Conservation (phyloP, 1,140 invertebrate genomes). For the Chrysopa pallens region DNA sequence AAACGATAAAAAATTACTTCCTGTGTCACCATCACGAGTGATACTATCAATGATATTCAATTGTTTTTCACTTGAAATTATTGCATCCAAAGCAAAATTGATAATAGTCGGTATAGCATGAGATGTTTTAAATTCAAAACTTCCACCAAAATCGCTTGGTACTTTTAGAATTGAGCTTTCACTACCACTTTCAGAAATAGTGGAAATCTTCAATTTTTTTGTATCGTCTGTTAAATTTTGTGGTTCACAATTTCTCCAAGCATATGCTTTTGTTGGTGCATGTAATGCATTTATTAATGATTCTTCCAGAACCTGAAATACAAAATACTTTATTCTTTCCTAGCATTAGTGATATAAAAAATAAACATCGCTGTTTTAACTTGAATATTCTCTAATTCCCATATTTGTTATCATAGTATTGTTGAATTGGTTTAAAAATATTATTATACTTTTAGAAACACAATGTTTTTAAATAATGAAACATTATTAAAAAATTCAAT, state of each 20-base stretch:
- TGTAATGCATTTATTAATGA: conserved; percentile 15
- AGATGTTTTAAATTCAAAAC: conserved; percentile 17
- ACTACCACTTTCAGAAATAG: background rate
- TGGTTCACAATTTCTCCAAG: conserved; percentile 17
- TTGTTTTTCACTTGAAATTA: conserved; percentile 30
- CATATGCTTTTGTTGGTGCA: conserved; percentile 20
- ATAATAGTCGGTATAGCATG: conserved; percentile 18
- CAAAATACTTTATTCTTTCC: too few species aligned
- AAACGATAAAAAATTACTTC: conserved; percentile 10
- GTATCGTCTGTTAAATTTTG: conserved; percentile 3
- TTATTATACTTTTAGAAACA: too few species aligned
- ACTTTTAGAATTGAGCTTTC: conserved; percentile 2
- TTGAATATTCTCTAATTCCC: too few species aligned
- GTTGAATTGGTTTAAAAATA: too few species aligned
- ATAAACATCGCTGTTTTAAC: too few species aligned
- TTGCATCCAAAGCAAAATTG: conserved; percentile 28
- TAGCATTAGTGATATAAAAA: too few species aligned
- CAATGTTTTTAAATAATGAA: too few species aligned
- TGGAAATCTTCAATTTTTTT: too few species aligned
- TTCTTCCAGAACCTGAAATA: conserved; percentile 17
- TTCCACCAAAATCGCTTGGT: conserved; percentile 7
- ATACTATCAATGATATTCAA: conserved; percentile 42
- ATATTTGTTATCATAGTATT: too few species aligned
- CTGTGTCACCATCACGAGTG: conserved; percentile 44
- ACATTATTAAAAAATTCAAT: too few species aligned